Evolutionary conservation across 1,140 invertebrate species (phyloP).

Genomic region (Lerema accius): DNA sequence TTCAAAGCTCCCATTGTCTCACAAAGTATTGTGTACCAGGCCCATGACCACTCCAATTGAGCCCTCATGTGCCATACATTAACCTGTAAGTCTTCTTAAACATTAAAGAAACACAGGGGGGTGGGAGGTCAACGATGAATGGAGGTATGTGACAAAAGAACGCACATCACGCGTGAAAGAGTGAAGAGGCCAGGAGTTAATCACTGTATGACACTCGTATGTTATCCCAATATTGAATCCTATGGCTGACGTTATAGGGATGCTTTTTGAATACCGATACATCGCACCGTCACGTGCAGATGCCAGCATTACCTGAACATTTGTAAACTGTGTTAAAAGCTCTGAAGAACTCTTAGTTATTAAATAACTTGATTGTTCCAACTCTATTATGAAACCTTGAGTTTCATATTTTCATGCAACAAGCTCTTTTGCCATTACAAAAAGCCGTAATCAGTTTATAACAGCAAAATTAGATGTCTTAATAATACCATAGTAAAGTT

Average conservation of each 20-base stretch:
- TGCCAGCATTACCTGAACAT: no score
- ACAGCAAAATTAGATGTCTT: no score
- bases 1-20: conserved; percentile 68
- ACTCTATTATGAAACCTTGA: no score
- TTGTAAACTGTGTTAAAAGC: no score
- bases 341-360: no score
- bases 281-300: no score
- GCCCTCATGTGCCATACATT: conserved; percentile 25
- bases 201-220: conserved; percentile 8
- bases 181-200: conserved; percentile 32
- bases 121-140: conserved; percentile 35
- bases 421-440: no score
- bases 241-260: not conserved
- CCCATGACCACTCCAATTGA: conserved; percentile 37
- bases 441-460: no score
- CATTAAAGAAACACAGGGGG: conserved; percentile 1
- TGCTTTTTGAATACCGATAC: no score
- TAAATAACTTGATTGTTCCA: no score
- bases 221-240: not conserved
- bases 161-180: conserved; percentile 51
- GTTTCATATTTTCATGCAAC: no score
- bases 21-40: conserved; percentile 56
- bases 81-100: not conserved
- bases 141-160: conserved; percentile 49
- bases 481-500: no score